Base-by-base conservation (phyloP, 2,797 vertebrate genomes). In the Euphonia xanthogaster region DNA sequence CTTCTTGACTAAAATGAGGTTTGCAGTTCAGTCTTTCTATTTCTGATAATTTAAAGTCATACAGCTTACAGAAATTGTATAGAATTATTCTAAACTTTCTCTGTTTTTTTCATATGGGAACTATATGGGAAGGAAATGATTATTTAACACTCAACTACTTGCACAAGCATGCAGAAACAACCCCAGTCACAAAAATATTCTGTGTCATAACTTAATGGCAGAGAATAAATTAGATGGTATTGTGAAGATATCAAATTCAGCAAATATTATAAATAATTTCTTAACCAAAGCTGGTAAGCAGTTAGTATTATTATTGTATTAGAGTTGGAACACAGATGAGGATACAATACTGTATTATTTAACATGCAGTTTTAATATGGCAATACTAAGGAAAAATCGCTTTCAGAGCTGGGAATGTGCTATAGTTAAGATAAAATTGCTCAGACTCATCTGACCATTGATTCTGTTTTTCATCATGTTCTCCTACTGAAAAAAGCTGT, bases 391-490 rank as follows among this genome's bases (percentile, higher is more conserved):
- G 55, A 58, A 15, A 78, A 84, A 40, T 57, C 60, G 9, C 25
- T 81, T 80, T 75, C 48, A 75, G 55, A 96, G 71, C 86, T 97
- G 62, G 47, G 35, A 92, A 71, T 87, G 76, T 65, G 35, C 44
- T 92, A 15, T 82, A 96, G 40, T 94, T 94, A 96, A 91, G 91
- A 94, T 51, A 80, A 81, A 96, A 85, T 77, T 90, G 13, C n/a
- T 86, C 37, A 73, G 48, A 61, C 72, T 53, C n/a, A 42, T 48
- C 50, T 90, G 53, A 68, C 47, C 47, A 37, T 84, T 95, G 63
- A 86, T 91, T 96, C 95, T 97, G 94, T 90, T 85, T 76, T 94
- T 93, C 47, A 61, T 75, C 76, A 71, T 88, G 73, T 71, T 86
- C 57, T 86, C 55, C 84, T 96, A 85, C 88, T 94, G 88, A 48